Evolutionary conservation across 2,888 invertebrate genomes (phyloP).

Genomic region (Idaea dimidiata): DNA sequence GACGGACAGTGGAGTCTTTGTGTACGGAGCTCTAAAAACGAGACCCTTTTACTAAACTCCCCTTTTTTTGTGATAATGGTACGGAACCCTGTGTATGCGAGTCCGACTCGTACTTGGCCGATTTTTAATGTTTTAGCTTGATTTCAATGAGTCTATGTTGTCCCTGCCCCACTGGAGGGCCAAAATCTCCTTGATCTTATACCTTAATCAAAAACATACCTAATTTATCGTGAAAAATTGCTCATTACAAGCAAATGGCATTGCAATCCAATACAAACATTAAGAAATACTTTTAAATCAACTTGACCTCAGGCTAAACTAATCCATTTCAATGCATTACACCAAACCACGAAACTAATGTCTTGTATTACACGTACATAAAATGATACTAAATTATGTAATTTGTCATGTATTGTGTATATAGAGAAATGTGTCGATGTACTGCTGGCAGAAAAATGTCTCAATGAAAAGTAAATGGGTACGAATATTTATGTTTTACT

Average conservation of each 20-base stretch:
- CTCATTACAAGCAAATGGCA: neutral
- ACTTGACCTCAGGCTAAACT: neutral
- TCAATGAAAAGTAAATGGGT: neutral
- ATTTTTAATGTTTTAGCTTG: too few relatives aligned
- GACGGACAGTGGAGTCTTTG: too few relatives aligned
- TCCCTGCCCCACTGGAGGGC: neutral
- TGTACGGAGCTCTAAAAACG: too few relatives aligned
- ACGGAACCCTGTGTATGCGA: too few relatives aligned
- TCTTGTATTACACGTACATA: neutral
- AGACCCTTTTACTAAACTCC: too few relatives aligned
- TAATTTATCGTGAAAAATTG: neutral
- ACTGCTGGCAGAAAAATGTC: neutral
- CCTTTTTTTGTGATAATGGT: too few relatives aligned
- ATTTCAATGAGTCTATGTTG: too few relatives aligned
- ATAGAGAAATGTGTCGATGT: neutral
- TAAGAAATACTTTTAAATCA: neutral
- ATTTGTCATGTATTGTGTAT: neutral
- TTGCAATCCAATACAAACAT: neutral
- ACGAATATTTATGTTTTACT: neutral
- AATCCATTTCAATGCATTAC: slow-evolving; percentile 1
- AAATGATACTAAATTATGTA: neutral
- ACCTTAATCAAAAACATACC: neutral
- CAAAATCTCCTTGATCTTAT: neutral
- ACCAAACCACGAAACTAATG: neutral
- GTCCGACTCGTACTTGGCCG: too few relatives aligned